A percentile compares a stretch with the other conserved stretches of the same genome.
Conservation (phyloP, 2,888 invertebrate species). For the Xestia xanthographa region DNA sequence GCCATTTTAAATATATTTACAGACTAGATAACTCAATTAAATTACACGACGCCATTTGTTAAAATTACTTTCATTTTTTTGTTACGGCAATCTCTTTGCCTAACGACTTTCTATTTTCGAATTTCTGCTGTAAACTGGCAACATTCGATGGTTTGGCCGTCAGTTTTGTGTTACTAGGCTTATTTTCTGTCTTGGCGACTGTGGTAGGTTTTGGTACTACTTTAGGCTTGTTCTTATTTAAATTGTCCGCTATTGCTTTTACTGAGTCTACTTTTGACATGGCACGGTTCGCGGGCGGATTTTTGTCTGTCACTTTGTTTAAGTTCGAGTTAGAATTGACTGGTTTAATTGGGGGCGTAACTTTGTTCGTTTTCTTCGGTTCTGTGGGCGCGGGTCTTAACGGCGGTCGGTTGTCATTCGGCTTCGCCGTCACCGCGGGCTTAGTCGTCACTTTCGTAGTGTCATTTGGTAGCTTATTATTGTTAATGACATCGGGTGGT, state of each 20-base stretch:
- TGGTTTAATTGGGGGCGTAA: slow-evolving; percentile 78
- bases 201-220: slow-evolving; percentile 85
- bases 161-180: slow-evolving; percentile 85
- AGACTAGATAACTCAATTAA: slow-evolving; percentile 70
- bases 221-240: slow-evolving; percentile 88
- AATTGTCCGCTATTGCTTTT: slow-evolving; percentile 86
- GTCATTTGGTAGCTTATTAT: slow-evolving; percentile 85
- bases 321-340: slow-evolving; percentile 75
- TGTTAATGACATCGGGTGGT: slow-evolving; percentile 92
- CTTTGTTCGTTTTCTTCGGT: slow-evolving; percentile 84
- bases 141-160: slow-evolving; percentile 92
- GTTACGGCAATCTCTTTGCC: slow-evolving; percentile 83
- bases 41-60: slow-evolving; percentile 51
- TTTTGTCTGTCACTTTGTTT: slow-evolving; percentile 79
- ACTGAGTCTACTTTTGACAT: slow-evolving; percentile 85
- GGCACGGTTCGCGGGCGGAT: slow-evolving; percentile 77
- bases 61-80: slow-evolving; percentile 69
- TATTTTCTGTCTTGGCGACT: slow-evolving; percentile 77
- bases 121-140: slow-evolving; percentile 94
- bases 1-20: slow-evolving; percentile 69
- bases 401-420: slow-evolving; percentile 84
- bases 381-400: slow-evolving; percentile 80
- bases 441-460: slow-evolving; percentile 87
- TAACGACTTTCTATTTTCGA: slow-evolving; percentile 91
- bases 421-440: slow-evolving; percentile 83